Evolutionary conservation across 2,888 invertebrate genomes (phyloP).

Genomic region (Chesias legatella): DNA sequence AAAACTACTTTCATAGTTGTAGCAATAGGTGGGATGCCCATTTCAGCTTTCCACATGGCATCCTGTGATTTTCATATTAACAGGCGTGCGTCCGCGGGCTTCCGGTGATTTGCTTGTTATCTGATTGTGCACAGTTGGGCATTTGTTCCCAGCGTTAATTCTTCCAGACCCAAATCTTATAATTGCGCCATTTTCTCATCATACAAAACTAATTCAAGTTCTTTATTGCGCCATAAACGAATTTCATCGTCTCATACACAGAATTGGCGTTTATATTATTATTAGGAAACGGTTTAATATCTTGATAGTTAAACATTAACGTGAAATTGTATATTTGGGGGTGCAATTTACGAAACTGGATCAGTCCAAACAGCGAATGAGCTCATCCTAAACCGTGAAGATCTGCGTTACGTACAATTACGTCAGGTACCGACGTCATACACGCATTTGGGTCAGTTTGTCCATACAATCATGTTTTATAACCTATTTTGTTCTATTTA

Average conservation of each 20-base stretch:
- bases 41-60: conserved; percentile 30
- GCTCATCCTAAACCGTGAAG: conserved; percentile 41
- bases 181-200: conserved; percentile 3
- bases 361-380: conserved; percentile 45
- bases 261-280: conserved; percentile 1
- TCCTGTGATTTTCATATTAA: conserved; percentile 34
- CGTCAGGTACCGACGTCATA: conserved; percentile 66
- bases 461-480: conserved; percentile 62
- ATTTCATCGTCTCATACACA: conserved; percentile 9
- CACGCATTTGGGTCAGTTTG: conserved; percentile 67
- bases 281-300: conserved; percentile 10
- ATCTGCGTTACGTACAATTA: conserved; percentile 49
- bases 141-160: conserved; percentile 4
- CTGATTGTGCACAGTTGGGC: conserved; percentile 18
- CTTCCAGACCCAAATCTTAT: conserved; percentile 3
- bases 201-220: neutral
- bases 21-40: conserved; percentile 14
- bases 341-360: conserved; percentile 42
- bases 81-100: conserved; percentile 25
- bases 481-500: conserved; percentile 65
- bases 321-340: conserved; percentile 21
- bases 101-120: conserved; percentile 28
- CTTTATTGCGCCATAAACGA: conserved; percentile 3
- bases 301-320: conserved; percentile 21
- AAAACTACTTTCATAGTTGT: conserved; percentile 23